These are phyloP conservation scores for Reticulitermes lucifugus DNA, from an alignment of 2,888 invertebrate species.

Conservation along the genomic window DNA sequence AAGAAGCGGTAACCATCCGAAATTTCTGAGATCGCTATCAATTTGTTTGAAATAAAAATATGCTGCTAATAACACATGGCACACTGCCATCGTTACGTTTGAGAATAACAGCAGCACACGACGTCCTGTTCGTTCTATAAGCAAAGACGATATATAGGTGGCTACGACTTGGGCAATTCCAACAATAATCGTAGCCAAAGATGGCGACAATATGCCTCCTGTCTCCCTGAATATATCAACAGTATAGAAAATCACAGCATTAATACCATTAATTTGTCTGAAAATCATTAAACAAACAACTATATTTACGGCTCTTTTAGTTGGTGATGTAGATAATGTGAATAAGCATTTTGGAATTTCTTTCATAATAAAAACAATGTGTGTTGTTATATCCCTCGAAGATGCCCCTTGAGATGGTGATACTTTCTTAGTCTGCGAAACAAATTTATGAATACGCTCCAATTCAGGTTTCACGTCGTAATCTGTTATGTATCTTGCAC, in stretches of 20 bases:
- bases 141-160: slow-evolving; percentile 75
- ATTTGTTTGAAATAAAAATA: slow-evolving; percentile 73
- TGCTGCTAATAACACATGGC: slow-evolving; percentile 76
- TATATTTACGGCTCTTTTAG: slow-evolving; percentile 74
- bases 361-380: neutral
- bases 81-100: slow-evolving; percentile 77
- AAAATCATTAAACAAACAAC: slow-evolving; percentile 84
- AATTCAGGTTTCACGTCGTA: slow-evolving; percentile 31
- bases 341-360: neutral
- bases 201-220: slow-evolving; percentile 63
- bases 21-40: too few species aligned
- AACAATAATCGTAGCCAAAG: slow-evolving; percentile 78
- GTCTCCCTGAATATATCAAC: slow-evolving; percentile 80
- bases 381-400: neutral
- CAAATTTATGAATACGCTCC: slow-evolving; percentile 12
- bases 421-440: neutral
- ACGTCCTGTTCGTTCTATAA: slow-evolving; percentile 85
- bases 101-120: slow-evolving; percentile 82
- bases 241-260: slow-evolving; percentile 87
- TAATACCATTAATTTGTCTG: slow-evolving; percentile 86
- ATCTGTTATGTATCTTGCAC: neutral
- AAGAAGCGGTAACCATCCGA: slow-evolving; percentile 76
- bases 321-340: slow-evolving; percentile 11
- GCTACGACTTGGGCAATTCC: slow-evolving; percentile 81
- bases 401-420: neutral